These are phyloP conservation scores for Apteryx owenii DNA, from an alignment of 2,113 vertebrate species.

Conservation along the genomic window DNA sequence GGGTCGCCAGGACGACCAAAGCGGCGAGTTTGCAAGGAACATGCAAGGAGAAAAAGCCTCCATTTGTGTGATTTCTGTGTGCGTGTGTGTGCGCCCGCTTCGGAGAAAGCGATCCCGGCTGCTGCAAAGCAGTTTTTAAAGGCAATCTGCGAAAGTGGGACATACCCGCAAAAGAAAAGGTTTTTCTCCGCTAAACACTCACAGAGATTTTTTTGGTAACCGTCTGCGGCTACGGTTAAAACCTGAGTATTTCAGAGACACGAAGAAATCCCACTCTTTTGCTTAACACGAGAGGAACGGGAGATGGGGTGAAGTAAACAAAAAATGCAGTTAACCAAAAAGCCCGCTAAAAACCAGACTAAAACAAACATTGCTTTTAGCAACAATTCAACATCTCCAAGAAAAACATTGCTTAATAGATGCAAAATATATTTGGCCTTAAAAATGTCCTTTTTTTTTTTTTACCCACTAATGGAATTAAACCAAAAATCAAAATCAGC, in stretches of 20 bases:
- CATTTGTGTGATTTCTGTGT: neutral
- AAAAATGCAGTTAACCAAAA: neutral
- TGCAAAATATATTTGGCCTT: neutral
- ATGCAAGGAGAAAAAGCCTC: no score
- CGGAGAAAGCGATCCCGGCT: neutral
- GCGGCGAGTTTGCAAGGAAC: neutral
- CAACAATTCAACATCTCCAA: constrained; percentile 14
- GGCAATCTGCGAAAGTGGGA: neutral
- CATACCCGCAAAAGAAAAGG: neutral
- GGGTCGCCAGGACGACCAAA: neutral
- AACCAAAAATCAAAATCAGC: neutral
- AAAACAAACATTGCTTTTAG: constrained; percentile 24
- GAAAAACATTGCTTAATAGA: neutral
- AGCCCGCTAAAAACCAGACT: neutral
- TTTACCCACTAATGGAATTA: neutral
- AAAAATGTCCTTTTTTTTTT: neutral
- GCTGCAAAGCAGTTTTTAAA: neutral
- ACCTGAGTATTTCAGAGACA: neutral
- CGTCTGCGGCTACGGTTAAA: neutral
- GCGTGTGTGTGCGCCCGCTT: neutral
- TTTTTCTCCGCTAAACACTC: neutral
- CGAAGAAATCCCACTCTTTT: neutral
- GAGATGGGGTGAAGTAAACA: neutral
- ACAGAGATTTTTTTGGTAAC: neutral
- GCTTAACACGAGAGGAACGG: neutral